Evolutionary conservation across 2,888 invertebrate genomes (phyloP), one percentile per base, ranked within the genome.

Genomic region (Heliconius charithonia): DNA sequence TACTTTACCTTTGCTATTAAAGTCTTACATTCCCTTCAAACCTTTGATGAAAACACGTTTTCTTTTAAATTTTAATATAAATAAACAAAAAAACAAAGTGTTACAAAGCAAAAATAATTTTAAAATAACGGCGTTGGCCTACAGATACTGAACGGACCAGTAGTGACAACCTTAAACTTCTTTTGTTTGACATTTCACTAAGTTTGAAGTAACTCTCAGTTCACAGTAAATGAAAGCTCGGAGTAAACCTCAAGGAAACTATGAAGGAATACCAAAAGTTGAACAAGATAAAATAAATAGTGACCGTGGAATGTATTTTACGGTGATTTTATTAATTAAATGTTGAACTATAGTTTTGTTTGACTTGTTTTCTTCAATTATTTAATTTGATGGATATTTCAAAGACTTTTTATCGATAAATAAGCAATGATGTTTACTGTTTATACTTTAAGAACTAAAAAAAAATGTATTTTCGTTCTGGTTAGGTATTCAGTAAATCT

Each of bases 101-200:
- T 27, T 70, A 51, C 45, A 70, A 51, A 51, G 51, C 27, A 56
- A 56, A 71, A 56, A 71, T 51, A 56, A 29, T 13, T 6, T 45
- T 27, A n/a, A 71, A 71, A 56, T 13, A 67, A 67, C 67, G 22
- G 66, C 12, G 41, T 41, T 72, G 32, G 71, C 71, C 56, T 56
- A 72, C 25, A 72, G 22, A 72, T 71, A 56, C 71, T 56, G 56
- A 71, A 32, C 71, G 56, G 59, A 25, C 69, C 69, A 69, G 45
- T 37, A 32, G 59, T 59, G 32, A 59, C 25, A 72, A 9, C 32
- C 59, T 72, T 37, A n/a, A 59, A 37, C 7, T 59, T 72, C 72
- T 72, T 72, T 59, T 59, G 32, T 72, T 65, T 75, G 74, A 51
- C 45, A 75, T 72, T 72, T n/a, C 72, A 59, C 72, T 56, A 72